phyloP scores from a whole-genome alignment of 2,797 vertebrate genomes.

The Crypturellus tataupa region DNA sequence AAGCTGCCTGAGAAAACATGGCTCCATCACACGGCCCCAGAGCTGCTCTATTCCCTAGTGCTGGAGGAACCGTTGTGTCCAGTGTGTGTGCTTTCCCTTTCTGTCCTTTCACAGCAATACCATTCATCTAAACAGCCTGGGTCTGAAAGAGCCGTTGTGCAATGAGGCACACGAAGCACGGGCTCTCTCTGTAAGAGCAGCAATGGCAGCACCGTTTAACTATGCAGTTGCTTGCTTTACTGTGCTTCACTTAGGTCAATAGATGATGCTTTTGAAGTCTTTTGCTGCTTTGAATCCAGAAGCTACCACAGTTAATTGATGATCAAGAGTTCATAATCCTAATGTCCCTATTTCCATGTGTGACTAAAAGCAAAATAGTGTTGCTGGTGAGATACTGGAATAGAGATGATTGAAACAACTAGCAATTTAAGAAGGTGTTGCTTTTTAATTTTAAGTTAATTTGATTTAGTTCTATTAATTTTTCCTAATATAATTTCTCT shows the following conservation, averaged over 20 bases:
- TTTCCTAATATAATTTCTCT: not conserved
- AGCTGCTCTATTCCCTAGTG: not conserved
- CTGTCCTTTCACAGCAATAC: not conserved
- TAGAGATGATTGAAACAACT: not conserved
- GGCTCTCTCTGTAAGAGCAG: slow-evolving; percentile 10
- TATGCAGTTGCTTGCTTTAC: not conserved
- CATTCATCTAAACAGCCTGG: slow-evolving; percentile 15
- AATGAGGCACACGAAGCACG: slow-evolving; percentile 25
- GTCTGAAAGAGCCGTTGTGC: not conserved
- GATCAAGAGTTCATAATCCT: not conserved
- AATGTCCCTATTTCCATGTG: not conserved
- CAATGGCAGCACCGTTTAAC: slow-evolving; percentile 19
- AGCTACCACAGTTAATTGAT: not conserved
- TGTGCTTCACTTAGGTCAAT: not conserved
- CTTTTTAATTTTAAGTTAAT: not conserved
- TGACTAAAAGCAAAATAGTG: not conserved
- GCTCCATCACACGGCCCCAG: slow-evolving; percentile 6
- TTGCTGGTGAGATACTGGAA: not conserved
- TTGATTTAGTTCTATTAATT: not conserved
- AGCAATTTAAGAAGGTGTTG: not conserved
- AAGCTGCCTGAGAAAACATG: slow-evolving; percentile 44
- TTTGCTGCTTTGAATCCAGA: not conserved
- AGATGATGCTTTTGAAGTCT: slow-evolving; percentile 3
- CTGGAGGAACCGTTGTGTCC: not conserved
- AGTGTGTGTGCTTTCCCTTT: not conserved